phyloP scores from a whole-genome alignment of 2,888 invertebrate genomes.

The Epistrophella euchroma region DNA sequence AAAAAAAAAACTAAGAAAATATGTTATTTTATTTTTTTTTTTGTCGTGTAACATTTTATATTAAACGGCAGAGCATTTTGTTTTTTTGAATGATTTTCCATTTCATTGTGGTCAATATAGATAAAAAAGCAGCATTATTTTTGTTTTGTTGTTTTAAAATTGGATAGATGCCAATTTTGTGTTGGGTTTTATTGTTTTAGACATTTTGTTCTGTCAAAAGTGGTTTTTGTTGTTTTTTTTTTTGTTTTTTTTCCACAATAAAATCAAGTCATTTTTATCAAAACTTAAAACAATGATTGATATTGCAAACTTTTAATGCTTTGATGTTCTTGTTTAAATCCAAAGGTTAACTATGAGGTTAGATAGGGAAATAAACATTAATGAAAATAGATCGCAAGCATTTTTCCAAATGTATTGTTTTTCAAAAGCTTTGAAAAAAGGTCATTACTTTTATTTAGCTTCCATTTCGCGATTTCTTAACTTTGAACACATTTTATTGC shows the following conservation, averaged over 20 bases:
- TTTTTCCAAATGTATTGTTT: conserved; percentile 6
- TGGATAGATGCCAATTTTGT: conserved; percentile 37
- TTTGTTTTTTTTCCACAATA: conserved; percentile 3
- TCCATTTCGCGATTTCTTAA: conserved; percentile 4
- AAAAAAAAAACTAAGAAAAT: conserved; percentile 26
- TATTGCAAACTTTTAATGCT: neutral
- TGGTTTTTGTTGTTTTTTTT: neutral
- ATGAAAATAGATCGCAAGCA: neutral
- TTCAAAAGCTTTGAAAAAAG: neutral
- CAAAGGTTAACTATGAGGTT: conserved; percentile 16
- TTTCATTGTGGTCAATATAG: conserved; percentile 19
- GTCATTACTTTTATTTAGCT: neutral
- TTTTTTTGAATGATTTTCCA: conserved; percentile 29
- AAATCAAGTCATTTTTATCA: conserved; percentile 2
- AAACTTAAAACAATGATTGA: conserved; percentile 4
- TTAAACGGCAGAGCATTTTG: conserved; percentile 7
- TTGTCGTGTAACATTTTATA: conserved; percentile 6
- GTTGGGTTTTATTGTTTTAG: conserved; percentile 27
- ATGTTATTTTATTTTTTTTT: conserved; percentile 10
- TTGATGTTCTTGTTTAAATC: conserved; percentile 3
- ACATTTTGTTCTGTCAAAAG: conserved; percentile 15
- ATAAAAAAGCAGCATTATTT: conserved; percentile 6
- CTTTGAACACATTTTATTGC: neutral
- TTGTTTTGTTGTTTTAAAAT: neutral
- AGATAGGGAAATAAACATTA: neutral